phyloP scores from a whole-genome alignment of 1,140 invertebrate species.

The Micrasema longulum region DNA sequence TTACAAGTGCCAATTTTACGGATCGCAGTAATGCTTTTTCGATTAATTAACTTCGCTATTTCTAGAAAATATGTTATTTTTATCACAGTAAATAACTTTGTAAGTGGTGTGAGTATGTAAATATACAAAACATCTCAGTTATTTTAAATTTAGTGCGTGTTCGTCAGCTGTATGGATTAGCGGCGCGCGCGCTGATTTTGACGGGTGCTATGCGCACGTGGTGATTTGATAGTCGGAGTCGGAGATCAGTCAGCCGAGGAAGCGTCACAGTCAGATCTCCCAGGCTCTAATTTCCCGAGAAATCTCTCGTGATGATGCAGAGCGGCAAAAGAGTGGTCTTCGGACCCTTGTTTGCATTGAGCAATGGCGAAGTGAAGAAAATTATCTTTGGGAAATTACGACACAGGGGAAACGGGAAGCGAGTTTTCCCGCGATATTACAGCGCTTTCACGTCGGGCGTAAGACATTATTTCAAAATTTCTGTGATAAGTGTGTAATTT shows the following conservation, averaged over 20 bases:
- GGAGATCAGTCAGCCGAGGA: background rate
- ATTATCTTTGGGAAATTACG: constrained; percentile 23
- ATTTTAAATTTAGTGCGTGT: constrained; percentile 34
- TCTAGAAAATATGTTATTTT: too few species aligned
- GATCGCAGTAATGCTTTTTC: too few species aligned
- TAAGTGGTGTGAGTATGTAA: too few species aligned
- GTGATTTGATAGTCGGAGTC: constrained; percentile 15
- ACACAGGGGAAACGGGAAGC: constrained; percentile 9
- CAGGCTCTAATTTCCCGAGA: background rate
- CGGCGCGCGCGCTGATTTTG: constrained; percentile 31
- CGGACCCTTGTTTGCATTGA: constrained; percentile 4
- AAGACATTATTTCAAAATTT: constrained; percentile 22
- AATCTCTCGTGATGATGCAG: constrained; percentile 6
- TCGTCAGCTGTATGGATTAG: constrained; percentile 41
- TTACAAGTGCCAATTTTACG: too few species aligned
- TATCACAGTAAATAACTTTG: too few species aligned
- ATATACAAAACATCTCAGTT: constrained; percentile 1
- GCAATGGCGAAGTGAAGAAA: constrained; percentile 23
- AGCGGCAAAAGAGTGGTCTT: constrained; percentile 14
- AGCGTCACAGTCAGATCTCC: background rate
- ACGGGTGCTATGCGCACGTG: constrained; percentile 27
- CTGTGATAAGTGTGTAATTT: constrained; percentile 9
- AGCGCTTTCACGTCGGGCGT: background rate
- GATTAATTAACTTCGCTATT: too few species aligned
- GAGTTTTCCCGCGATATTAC: constrained; percentile 6